phyloP scores from a whole-genome alignment of 2,797 vertebrate genomes.

The Apodemus agrarius region DNA sequence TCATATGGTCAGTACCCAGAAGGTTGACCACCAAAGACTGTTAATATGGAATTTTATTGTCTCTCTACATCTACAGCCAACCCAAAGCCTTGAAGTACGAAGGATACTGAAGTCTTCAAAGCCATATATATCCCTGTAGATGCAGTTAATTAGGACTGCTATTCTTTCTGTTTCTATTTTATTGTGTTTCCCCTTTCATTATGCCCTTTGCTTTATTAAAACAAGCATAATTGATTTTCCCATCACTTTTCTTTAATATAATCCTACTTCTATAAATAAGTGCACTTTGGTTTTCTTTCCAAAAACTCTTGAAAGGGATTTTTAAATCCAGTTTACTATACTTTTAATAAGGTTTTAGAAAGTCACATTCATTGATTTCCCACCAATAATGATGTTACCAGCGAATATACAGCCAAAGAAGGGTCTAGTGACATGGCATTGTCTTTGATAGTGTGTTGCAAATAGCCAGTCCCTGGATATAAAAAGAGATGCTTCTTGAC shows the following conservation, averaged over 20 bases:
- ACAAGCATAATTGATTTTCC: constrained; percentile 39
- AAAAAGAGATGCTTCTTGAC: background rate
- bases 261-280: constrained; percentile 31
- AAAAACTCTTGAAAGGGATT: constrained; percentile 17
- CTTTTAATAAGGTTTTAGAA: constrained; percentile 5
- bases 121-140: background rate
- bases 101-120: constrained; percentile 26
- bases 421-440: background rate
- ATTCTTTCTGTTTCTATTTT: constrained; percentile 31
- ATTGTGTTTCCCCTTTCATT: background rate
- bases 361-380: constrained; percentile 10
- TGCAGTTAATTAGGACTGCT: background rate
- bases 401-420: background rate
- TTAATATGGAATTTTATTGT: background rate
- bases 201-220: constrained; percentile 31
- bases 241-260: constrained; percentile 29
- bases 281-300: constrained; percentile 42
- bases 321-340: constrained; percentile 41
- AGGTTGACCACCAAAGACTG: background rate
- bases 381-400: background rate
- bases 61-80: background rate
- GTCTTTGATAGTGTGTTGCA: constrained; percentile 44
- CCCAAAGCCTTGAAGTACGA: background rate
- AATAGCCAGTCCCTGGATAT: background rate
- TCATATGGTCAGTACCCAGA: background rate